Conservation (phyloP, 1,140 invertebrate species). For the Triops cancriformis region DNA sequence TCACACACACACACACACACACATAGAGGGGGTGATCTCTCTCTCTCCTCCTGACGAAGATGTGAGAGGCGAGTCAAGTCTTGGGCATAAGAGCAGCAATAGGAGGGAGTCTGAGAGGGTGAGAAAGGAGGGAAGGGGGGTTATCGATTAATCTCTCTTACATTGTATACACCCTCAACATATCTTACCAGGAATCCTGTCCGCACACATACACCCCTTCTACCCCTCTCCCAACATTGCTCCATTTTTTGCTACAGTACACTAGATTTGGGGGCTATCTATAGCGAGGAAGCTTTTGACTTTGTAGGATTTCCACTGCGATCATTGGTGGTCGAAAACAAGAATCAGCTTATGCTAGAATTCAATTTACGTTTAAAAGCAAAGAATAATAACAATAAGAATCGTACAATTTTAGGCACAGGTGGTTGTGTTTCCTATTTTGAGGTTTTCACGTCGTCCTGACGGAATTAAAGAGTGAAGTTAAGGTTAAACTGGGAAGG, state of each 20-base stretch:
- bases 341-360: no score
- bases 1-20: not conserved
- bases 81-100: no score
- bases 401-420: no score
- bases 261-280: not conserved
- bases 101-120: not conserved
- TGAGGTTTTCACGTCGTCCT: no score
- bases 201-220: not conserved
- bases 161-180: not conserved
- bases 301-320: no score
- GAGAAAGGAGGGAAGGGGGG: not conserved
- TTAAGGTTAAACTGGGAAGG: no score
- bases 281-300: not conserved
- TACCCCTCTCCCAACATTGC: not conserved
- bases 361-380: no score
- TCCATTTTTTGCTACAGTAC: not conserved
- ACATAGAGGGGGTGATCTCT: not conserved
- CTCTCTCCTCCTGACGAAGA: not conserved
- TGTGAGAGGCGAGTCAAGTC: not conserved
- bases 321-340: no score
- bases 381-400: no score
- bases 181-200: no score
- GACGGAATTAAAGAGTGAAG: no score
- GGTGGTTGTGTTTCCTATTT: no score
- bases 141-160: slow-evolving; percentile 1